Evolutionary conservation across 2,888 invertebrate species (phyloP), one percentile per base, ranked within the genome.

Genomic region (Dryobota labecula): DNA sequence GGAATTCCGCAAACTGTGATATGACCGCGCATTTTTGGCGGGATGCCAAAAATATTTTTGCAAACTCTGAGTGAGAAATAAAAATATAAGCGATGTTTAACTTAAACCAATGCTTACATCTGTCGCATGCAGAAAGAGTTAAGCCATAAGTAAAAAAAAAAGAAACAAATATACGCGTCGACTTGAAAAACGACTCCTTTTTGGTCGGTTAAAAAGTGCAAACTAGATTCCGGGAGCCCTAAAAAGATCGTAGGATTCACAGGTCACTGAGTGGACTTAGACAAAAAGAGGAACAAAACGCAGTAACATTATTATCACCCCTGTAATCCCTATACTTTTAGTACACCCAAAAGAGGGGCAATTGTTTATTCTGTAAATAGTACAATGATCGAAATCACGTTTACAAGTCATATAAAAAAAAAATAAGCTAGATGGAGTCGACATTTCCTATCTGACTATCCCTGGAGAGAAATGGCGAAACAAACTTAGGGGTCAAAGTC

Each of bases 11-110:
- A 65, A 65, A 63, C 13, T 18, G 15, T 62, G 56, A 33, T 24
- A 56, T 65, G 27, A 11, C 38, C 20, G 53, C 38, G 13, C 0
- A 36, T 51, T 64, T 51, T 77, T 77, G 77, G 73, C 62, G 1
- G 27, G 27, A n/a, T 15, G 30, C 61, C 73, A 66, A 51, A 38
- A 47, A 72, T 56, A 33, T 58, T 57, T 76, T 66, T 49, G 57
- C n/a, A 18, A 45, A 24, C 49, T 13, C 27, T 41, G 53, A 58
- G 41, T 47, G 33, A 43, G 36, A 20, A 58, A 47, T 56, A 20
- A 49, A 45, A 60, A 67, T 51, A 33, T 45, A 30, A 49, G 43
- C 45, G 47, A 45, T 45, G 20, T 33, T 60, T 36, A 15, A 70
- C 36, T 70, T 62, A 27, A 43, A 41, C 41, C 15, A 18, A 9